These are phyloP conservation scores for Erebia palarica DNA, from an alignment of 2,888 invertebrate species.

Conservation along the genomic window DNA sequence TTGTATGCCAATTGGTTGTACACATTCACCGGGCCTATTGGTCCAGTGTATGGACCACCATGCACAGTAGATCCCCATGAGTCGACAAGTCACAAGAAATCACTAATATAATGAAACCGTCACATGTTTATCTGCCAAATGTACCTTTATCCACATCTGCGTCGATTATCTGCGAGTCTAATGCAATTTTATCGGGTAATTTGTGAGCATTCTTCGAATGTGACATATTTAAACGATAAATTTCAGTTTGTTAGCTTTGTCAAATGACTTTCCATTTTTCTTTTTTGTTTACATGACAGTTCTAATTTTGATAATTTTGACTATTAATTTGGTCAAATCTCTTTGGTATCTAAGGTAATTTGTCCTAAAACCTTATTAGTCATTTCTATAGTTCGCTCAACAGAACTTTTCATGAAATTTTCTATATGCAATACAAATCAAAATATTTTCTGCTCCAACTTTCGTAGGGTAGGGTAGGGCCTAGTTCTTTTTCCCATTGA, in stretches of 20 bases:
- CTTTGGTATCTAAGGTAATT: neutral
- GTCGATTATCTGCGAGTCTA: conserved; percentile 54
- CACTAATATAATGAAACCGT: neutral
- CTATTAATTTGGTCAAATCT: neutral
- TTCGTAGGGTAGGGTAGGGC: too few species aligned
- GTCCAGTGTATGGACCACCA: too few species aligned
- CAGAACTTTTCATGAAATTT: too few species aligned
- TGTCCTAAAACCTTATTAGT: too few species aligned
- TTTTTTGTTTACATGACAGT: conserved; percentile 63
- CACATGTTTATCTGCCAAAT: neutral
- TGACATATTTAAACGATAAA: conserved; percentile 80
- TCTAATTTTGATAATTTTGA: conserved; percentile 56
- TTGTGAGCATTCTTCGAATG: conserved; percentile 72
- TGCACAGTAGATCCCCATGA: too few species aligned
- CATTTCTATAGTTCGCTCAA: too few species aligned
- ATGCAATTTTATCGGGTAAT: conserved; percentile 67
- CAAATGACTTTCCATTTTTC: conserved; percentile 75
- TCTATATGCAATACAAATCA: too few species aligned
- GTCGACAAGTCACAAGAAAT: neutral
- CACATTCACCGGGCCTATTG: too few species aligned
- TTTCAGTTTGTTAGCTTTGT: conserved; percentile 76
- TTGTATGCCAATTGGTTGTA: too few species aligned
- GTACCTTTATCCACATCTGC: conserved; percentile 67
- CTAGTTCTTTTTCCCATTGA: too few species aligned
- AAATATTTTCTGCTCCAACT: too few species aligned